Conservation (phyloP, 2,113 vertebrate species). For the Uropsilus gracilis region DNA sequence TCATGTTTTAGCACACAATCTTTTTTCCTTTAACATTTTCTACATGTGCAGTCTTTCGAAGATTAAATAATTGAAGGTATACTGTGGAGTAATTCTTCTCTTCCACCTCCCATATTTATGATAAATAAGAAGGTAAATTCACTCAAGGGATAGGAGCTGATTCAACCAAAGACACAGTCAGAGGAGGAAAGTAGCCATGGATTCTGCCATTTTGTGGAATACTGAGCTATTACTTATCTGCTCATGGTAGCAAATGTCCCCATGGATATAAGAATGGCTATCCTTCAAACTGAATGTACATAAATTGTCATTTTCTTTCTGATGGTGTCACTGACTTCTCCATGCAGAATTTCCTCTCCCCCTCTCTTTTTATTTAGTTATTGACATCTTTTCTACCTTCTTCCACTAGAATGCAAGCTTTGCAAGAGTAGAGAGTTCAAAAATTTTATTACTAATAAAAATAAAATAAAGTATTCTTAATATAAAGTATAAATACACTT, state of each 20-base stretch:
- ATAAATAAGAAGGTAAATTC: constrained; percentile 20
- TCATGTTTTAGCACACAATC: background rate
- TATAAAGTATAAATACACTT: background rate
- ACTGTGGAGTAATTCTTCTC: background rate
- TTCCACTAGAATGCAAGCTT: background rate
- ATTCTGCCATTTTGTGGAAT: background rate
- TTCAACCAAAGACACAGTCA: background rate
- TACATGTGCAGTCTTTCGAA: background rate
- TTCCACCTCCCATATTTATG: background rate
- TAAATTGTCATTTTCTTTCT: background rate
- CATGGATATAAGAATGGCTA: background rate
- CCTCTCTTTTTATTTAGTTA: background rate
- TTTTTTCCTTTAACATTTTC: background rate
- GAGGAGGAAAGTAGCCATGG: background rate
- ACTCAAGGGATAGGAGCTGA: background rate
- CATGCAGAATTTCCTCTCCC: background rate
- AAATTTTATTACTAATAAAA: background rate
- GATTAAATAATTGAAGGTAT: background rate
- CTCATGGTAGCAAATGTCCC: background rate
- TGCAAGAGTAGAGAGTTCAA: background rate
- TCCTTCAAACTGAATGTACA: background rate
- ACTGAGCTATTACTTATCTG: background rate
- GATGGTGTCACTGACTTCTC: background rate
- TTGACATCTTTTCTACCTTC: background rate
- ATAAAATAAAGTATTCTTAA: background rate